Evolutionary conservation across 92 coral and sea anemone genomes (phyloP).

Genomic region (Zoanthus gigantus): DNA sequence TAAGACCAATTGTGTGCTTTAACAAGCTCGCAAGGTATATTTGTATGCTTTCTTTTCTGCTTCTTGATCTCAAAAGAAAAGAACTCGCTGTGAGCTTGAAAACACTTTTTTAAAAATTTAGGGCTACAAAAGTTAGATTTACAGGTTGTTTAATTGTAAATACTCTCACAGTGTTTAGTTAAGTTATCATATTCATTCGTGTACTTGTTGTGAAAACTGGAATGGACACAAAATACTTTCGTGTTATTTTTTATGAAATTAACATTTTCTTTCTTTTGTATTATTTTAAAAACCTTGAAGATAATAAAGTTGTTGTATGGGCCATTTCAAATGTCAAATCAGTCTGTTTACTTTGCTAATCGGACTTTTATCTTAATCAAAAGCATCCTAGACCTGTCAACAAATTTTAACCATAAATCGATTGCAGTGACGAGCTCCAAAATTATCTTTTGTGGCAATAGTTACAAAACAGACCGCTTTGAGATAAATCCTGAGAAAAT

Average conservation of each 20-base stretch:
- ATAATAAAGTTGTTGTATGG: background rate
- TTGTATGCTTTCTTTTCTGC: background rate
- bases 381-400: slow-evolving; percentile 39
- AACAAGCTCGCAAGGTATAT: background rate
- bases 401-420: slow-evolving; percentile 48
- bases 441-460: slow-evolving; percentile 33
- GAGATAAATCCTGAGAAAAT: slow-evolving; percentile 6
- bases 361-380: slow-evolving; percentile 44
- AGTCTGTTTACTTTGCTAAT: slow-evolving; percentile 36
- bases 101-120: slow-evolving; percentile 1
- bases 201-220: background rate
- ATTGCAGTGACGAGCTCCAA: slow-evolving; percentile 19
- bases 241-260: background rate
- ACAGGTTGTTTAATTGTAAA: background rate
- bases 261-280: background rate
- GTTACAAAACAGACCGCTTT: slow-evolving; percentile 29
- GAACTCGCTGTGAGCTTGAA: slow-evolving; percentile 15
- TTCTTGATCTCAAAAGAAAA: background rate
- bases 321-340: slow-evolving; percentile 31
- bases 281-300: background rate
- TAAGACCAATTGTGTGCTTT: background rate
- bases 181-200: background rate
- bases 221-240: background rate
- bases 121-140: background rate
- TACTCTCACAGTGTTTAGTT: background rate